Percentiles rank a stretch among this genome's conserved stretches.
phyloP scores from a whole-genome alignment of 2,888 invertebrate genomes.

The Koerneria pararmatus region DNA sequence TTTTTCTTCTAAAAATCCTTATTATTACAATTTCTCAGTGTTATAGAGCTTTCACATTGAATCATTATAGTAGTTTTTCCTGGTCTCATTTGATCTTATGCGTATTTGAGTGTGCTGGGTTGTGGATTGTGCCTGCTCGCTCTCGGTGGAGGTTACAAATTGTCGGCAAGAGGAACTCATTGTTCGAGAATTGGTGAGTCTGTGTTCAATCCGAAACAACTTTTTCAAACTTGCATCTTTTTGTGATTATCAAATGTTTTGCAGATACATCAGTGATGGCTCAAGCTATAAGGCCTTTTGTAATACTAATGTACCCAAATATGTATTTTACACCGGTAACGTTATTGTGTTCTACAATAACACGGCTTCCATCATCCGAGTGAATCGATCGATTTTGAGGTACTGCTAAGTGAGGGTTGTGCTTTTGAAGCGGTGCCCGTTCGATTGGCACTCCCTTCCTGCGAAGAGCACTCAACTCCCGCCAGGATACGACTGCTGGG shows the following conservation, averaged over 20 bases:
- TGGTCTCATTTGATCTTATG: slow-evolving; percentile 24
- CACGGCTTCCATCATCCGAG: background rate
- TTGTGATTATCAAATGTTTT: too few species aligned
- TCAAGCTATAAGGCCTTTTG: too few species aligned
- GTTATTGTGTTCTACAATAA: background rate
- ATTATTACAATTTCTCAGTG: too few species aligned
- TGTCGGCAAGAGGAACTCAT: slow-evolving; percentile 24
- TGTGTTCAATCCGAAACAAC: background rate
- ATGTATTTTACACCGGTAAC: background rate
- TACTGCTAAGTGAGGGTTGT: slow-evolving; percentile 47
- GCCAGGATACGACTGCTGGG: slow-evolving; percentile 45
- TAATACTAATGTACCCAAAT: too few species aligned
- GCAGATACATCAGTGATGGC: too few species aligned
- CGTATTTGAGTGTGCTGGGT: too few species aligned
- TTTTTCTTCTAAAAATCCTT: too few species aligned
- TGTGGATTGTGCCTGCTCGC: slow-evolving; percentile 43
- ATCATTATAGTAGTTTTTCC: background rate
- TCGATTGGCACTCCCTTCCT: slow-evolving; percentile 44
- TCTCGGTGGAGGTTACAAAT: slow-evolving; percentile 38
- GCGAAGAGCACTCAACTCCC: slow-evolving; percentile 29
- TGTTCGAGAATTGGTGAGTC: background rate
- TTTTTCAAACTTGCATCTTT: too few species aligned
- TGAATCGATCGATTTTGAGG: slow-evolving; percentile 23
- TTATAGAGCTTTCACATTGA: too few species aligned
- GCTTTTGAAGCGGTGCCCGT: slow-evolving; percentile 52